These are phyloP conservation scores for Nestor notabilis DNA, from an alignment of 2,113 vertebrate species.

Conservation along the genomic window DNA sequence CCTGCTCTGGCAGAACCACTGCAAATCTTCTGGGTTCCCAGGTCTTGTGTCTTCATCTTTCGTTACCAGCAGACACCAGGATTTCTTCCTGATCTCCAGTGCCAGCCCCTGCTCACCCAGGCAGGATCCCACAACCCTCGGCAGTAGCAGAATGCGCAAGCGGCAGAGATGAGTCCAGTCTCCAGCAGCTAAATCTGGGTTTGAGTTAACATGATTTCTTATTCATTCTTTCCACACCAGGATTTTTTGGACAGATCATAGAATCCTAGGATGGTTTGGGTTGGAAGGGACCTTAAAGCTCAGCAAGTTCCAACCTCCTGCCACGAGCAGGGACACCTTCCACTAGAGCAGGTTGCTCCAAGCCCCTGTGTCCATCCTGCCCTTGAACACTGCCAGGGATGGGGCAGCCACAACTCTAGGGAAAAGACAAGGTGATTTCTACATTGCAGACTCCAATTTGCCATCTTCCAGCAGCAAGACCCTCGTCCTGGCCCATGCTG, in stretches of 20 bases:
- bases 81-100: not conserved
- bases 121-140: not conserved
- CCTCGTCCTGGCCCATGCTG: not conserved
- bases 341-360: not conserved
- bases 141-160: not conserved
- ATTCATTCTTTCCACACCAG: not conserved
- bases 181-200: not conserved
- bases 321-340: not conserved
- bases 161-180: too few relatives aligned
- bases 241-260: not conserved
- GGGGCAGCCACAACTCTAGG: not conserved
- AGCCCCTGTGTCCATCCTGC: not conserved
- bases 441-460: not conserved
- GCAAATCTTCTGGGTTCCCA: not conserved
- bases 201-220: not conserved
- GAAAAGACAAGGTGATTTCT: not conserved
- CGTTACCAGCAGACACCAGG: not conserved
- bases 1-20: not conserved
- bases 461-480: not conserved
- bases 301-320: not conserved
- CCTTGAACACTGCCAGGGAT: not conserved
- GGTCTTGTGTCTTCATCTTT: not conserved
- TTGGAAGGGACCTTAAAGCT: not conserved
- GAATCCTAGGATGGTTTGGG: not conserved
- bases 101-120: not conserved